Evolutionary conservation across 2,888 invertebrate species (phyloP), one percentile per base, ranked within the genome.

Genomic region (Neria commutata): DNA sequence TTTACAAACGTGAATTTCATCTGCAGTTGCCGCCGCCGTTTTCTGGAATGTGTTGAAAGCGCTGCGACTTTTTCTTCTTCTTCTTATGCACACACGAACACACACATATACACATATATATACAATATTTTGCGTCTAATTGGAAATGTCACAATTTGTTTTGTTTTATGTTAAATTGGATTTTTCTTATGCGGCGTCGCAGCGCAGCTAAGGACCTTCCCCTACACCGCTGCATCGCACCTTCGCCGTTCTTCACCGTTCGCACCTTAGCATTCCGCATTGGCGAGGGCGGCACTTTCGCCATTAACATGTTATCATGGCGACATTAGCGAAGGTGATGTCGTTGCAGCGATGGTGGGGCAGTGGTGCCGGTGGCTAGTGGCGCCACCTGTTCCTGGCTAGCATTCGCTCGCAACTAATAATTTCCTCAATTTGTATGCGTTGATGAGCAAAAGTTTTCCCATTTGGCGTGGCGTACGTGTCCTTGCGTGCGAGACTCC

Each of bases 361-460:
- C n/a, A n/a, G n/a, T n/a, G n/a, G n/a, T n/a, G n/a, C n/a, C n/a
- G n/a, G n/a, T n/a, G n/a, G n/a, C n/a, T n/a, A n/a, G n/a, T n/a
- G n/a, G 11, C 26, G 16, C 42, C 52, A 26, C 23, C 52, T 40
- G 42, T 42, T 42, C 21, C 37, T 21, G 24, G 45, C 37, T 21
- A 16, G 45, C n/a, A 45, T 49, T 48, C 29, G 34, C 51, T 40
- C 53, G n/a, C 55, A 19, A 50, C 54, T 56, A 58, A 65, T 65
- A 60, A 63, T 49, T 63, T 63, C 51, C 56, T 52, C 62, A 62
- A 65, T 60, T 63, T 57, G 58, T 58, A 33, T 56, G 54, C 17
- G 42, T 42, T 42, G 42, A 42, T 42, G 42, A 42, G 42, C 42
- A 34, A 51, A 51, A 51, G 29, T 53, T 45, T 45, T 53, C 10